phyloP scores from a whole-genome alignment of 2,888 invertebrate genomes.

The Globia sparganii region DNA sequence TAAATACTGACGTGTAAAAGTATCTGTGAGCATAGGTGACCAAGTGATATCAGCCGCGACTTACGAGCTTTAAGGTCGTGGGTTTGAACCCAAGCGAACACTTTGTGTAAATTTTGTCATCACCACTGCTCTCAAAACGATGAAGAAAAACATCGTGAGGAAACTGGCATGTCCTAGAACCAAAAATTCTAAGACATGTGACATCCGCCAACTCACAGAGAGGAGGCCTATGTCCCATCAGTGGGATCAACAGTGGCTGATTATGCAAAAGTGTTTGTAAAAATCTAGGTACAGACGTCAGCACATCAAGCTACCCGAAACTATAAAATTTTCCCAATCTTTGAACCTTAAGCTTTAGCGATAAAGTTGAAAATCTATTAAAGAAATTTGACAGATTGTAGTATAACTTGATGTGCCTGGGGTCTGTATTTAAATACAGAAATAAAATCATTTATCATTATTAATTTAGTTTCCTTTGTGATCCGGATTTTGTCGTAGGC shows the following conservation, averaged over 20 bases:
- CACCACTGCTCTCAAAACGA: neutral
- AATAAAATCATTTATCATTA: neutral
- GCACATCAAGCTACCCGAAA: too few relatives aligned
- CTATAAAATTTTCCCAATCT: too few relatives aligned
- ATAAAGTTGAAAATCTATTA: too few relatives aligned
- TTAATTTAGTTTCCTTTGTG: neutral
- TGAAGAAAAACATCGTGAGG: neutral
- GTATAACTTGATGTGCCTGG: too few relatives aligned
- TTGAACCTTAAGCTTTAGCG: too few relatives aligned
- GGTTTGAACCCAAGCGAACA: neutral
- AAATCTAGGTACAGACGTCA: neutral
- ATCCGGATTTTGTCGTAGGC: neutral
- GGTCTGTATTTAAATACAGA: too few relatives aligned
- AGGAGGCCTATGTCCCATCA: too few relatives aligned
- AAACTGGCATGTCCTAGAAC: neutral
- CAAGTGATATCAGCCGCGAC: neutral
- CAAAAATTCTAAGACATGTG: too few relatives aligned
- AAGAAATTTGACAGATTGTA: too few relatives aligned
- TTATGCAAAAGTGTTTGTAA: neutral
- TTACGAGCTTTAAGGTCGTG: neutral
- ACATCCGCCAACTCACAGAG: too few relatives aligned
- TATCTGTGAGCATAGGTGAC: neutral
- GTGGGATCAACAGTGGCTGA: too few relatives aligned
- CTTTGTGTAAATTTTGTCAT: neutral
- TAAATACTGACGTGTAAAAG: neutral